These are phyloP conservation scores for Nymphalis c-album DNA, from an alignment of 2,888 invertebrate species.

Conservation along the genomic window DNA sequence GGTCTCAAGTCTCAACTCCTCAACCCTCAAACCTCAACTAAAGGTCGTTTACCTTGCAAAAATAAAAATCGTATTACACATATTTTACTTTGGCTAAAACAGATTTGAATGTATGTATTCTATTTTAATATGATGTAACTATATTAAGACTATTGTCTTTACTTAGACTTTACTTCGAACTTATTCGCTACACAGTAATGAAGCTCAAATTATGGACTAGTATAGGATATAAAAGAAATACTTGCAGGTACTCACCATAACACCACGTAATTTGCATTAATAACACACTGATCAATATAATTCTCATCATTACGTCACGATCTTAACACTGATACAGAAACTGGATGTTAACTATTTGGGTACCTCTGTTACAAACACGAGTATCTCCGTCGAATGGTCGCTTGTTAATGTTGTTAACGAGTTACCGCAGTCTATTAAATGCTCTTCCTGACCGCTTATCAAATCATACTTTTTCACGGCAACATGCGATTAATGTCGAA, in stretches of 20 bases:
- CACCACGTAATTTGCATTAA: constrained; percentile 51
- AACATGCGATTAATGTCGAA: constrained; percentile 29
- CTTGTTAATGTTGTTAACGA: constrained; percentile 35
- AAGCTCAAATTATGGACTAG: too few species aligned
- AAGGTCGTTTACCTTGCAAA: too few species aligned
- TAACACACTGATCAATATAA: constrained; percentile 52
- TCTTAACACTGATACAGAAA: constrained; percentile 42
- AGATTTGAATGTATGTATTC: too few species aligned
- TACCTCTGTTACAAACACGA: constrained; percentile 25
- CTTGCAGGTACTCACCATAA: constrained; percentile 48
- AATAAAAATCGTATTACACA: too few species aligned
- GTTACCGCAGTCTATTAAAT: constrained; percentile 38
- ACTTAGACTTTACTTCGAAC: too few species aligned
- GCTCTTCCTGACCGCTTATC: constrained; percentile 40
- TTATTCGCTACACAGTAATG: too few species aligned
- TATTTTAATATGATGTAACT: too few species aligned
- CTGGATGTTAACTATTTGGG: constrained; percentile 39
- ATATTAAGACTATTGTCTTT: too few species aligned
- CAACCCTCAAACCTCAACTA: too few species aligned
- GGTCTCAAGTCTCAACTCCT: too few species aligned
- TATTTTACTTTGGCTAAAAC: too few species aligned
- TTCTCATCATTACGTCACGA: constrained; percentile 52
- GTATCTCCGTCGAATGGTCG: constrained; percentile 30
- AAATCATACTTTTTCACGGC: constrained; percentile 27
- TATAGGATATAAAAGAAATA: neutral